Evolutionary conservation across 2,113 vertebrate genomes (phyloP), one percentile per base, ranked within the genome.

Genomic region (Gymnocephalus cernua): DNA sequence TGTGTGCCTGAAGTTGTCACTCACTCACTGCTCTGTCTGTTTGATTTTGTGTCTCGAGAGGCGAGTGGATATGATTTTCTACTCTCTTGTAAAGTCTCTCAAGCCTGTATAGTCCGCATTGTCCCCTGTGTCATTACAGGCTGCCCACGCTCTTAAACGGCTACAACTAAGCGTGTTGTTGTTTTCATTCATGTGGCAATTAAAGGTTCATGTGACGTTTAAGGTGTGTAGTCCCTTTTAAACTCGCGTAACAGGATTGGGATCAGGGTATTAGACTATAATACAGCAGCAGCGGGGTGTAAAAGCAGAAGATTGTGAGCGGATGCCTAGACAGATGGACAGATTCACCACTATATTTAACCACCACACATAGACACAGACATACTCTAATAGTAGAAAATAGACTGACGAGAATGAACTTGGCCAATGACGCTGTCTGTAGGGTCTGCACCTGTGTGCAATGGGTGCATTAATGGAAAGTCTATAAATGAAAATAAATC

Each of bases 321-420:
- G 67, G 72, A 83, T 82, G 84, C 80, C 68, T n/a, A 74, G 88
- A 90, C 89, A 88, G 85, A 87, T 88, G 86, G 87, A 90, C 89
- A 70, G 86, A 91, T 90, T 89, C 82, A 89, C 74, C 82, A 87
- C 93, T 94, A 94, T 93, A 93, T 94, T 90, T 91, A 94, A 88
- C 91, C 77, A 61, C 82, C 89, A 87, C 80, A 51, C 85, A 77
- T 4, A 88, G 62, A 85, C 88, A 48, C 86, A 91, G 86, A 90
- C 89, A 88, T 65, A 70, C 61, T 67, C 78, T 70, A 62, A 79
- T 67, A 70, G 92, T 79, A 94, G 90, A 92, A 93, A 93, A 91
- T 92, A 93, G 88, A 92, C 90, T 13, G 77, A 78, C 90, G 51
- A 88, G 84, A 85, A 85, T 87, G 87, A 85, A 92, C 89, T 90